Evolutionary conservation across 2,888 invertebrate genomes (phyloP), one percentile per base, ranked within the genome.

Genomic region (Netelia melanura): DNA sequence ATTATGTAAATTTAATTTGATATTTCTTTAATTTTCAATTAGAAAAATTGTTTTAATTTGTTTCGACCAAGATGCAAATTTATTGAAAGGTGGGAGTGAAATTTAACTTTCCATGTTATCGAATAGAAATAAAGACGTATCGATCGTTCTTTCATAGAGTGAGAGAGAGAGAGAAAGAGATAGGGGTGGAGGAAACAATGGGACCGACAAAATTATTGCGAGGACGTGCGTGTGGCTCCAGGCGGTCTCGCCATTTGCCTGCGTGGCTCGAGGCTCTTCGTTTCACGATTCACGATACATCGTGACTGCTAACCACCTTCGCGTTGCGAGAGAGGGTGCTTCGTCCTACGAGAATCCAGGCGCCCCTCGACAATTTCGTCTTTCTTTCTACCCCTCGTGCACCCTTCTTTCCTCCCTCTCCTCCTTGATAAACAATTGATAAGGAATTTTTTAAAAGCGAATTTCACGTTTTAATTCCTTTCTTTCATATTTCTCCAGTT

Each of bases 161-260:
- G 62, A 64, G 72, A 17, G 17, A 30, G 65, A 43, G 17, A 65
- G 38, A 65, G 38, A 38, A 43, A 8, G 10, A 30, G 43, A 62
- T 23, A 25, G 38, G 62, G n/a, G 10, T n/a, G 21, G 6, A 54
- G 17, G 17, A 17, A 54, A 44, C 44, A 56, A 77, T 17, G 67
- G 38, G 65, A 56, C 44, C 10, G 70, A 67, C 67, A 58, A 67
- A 68, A 68, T 56, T 79, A 70, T 79, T 23, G 58, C 75, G 62
- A 79, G 75, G 61, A 65, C 74, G 85, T 83, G 85, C 85, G 85
- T 85, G 85, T 80, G 85, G 85, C 85, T 85, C 85, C 85, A 77
- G 68, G 83, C 72, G 83, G 85, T 85, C 85, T 77, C 77, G 77
- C 67, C 43, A 52, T 44, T 61, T n/a, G 25, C 77, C 61, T 48